A percentile compares a stretch with the other conserved stretches of the same genome.
phyloP scores from a whole-genome alignment of 1,140 invertebrate species.

The Coenobita brevimanus region DNA sequence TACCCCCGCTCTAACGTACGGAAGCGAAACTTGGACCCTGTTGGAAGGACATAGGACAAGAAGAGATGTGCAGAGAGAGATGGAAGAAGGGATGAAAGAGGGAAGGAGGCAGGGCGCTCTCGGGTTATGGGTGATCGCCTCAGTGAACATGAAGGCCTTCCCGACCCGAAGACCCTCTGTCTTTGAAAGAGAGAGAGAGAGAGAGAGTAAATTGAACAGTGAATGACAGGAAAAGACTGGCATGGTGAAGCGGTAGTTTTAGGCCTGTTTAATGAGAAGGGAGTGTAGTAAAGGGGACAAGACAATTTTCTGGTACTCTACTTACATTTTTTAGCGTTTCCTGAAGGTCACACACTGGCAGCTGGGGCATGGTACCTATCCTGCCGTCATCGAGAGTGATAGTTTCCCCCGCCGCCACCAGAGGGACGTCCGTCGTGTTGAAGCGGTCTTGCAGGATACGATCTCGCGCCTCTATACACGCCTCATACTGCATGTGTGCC shows the following conservation, averaged over 20 bases:
- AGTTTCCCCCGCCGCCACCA: constrained; percentile 68
- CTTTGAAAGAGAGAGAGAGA: neutral
- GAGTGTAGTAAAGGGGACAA: neutral
- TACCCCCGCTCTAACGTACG: no score
- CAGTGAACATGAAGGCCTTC: no score
- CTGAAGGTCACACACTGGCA: constrained; percentile 87
- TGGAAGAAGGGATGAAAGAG: no score
- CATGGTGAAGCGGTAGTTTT: neutral
- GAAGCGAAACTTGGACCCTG: no score
- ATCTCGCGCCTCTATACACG: no score
- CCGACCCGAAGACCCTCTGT: no score
- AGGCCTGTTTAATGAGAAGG: neutral
- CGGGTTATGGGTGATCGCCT: no score
- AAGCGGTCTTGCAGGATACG: no score
- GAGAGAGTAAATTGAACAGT: neutral
- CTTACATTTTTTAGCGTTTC: constrained; percentile 92
- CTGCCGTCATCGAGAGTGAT: constrained; percentile 45
- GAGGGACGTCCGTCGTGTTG: no score
- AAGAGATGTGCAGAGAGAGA: neutral
- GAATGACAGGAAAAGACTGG: neutral
- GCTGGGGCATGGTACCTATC: constrained; percentile 76
- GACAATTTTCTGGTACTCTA: neutral
- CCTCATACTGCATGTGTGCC: no score
- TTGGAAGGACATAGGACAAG: no score
- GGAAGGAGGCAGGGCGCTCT: neutral